Percentiles rank a stretch among this genome's conserved stretches.
These are phyloP conservation scores for Mastomys coucha DNA, from an alignment of 2,113 vertebrate genomes.

Conservation along the genomic window DNA sequence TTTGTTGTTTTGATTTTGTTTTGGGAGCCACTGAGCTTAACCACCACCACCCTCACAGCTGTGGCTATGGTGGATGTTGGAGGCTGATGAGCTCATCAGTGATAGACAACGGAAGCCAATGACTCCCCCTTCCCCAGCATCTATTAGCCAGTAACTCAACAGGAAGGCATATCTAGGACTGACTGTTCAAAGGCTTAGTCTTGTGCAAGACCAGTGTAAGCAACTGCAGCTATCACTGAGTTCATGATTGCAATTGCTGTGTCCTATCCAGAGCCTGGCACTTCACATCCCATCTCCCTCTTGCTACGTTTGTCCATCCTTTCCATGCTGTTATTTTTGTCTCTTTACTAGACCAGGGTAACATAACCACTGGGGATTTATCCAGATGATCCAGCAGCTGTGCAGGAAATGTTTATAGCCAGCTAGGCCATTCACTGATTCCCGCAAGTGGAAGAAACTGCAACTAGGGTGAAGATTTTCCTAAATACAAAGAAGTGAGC, in stretches of 20 bases:
- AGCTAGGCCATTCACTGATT: neutral
- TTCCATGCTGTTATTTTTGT: neutral
- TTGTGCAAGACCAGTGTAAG: neutral
- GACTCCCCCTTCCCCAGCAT: neutral
- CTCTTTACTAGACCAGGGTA: neutral
- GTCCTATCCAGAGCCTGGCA: too few relatives aligned
- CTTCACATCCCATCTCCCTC: neutral
- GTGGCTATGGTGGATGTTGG: neutral
- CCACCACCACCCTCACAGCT: too few relatives aligned
- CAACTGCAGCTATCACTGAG: too few relatives aligned
- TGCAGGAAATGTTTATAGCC: neutral
- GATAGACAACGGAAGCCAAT: neutral
- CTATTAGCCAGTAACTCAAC: neutral
- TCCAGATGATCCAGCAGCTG: neutral
- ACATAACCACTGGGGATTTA: accelerated
- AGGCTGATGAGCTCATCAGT: neutral
- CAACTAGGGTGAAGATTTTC: neutral
- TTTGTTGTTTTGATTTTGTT: neutral
- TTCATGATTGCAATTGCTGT: too few relatives aligned
- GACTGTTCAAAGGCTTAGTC: neutral
- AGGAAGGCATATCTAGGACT: too few relatives aligned
- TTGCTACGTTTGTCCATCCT: neutral
- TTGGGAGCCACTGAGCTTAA: neutral
- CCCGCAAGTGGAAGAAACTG: neutral
- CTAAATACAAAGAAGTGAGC: neutral